phyloP scores from a whole-genome alignment of 2,797 vertebrate species.

The Simalia tracyae region DNA sequence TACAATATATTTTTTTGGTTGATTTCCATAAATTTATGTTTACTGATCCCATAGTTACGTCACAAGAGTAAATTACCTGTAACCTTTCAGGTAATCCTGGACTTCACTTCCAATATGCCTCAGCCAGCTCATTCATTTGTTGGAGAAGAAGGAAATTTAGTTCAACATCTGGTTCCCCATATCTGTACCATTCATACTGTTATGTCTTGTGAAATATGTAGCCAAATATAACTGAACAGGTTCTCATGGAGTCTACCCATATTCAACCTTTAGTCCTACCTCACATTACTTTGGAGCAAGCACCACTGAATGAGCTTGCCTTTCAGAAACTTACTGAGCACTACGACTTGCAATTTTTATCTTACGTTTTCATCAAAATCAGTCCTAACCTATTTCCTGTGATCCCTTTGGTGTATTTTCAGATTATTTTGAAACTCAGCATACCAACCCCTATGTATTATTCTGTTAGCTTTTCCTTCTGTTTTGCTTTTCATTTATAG shows the following conservation, averaged over 20 bases:
- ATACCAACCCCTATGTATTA: not conserved
- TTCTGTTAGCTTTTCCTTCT: conserved; percentile 13
- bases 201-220: conserved; percentile 18
- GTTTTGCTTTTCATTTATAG: conserved; percentile 34
- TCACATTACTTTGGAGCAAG: not conserved
- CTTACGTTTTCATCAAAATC: conserved; percentile 11
- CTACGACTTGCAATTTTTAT: not conserved
- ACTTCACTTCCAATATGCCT: not conserved
- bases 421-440: conserved; percentile 35
- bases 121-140: not conserved
- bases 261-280: not conserved
- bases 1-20: not conserved
- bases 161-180: not conserved
- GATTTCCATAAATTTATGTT: not conserved
- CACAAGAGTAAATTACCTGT: not conserved
- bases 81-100: not conserved
- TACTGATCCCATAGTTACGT: not conserved
- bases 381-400: conserved; percentile 4
- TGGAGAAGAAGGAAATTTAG: not conserved
- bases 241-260: not conserved
- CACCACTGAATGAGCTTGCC: not conserved
- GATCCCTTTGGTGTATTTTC: conserved; percentile 23
- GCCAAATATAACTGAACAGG: not conserved
- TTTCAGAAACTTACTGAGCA: not conserved
- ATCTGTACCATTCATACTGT: not conserved